phyloP scores from a whole-genome alignment of 2,888 invertebrate species.

The Aphidoletes aphidimyza region DNA sequence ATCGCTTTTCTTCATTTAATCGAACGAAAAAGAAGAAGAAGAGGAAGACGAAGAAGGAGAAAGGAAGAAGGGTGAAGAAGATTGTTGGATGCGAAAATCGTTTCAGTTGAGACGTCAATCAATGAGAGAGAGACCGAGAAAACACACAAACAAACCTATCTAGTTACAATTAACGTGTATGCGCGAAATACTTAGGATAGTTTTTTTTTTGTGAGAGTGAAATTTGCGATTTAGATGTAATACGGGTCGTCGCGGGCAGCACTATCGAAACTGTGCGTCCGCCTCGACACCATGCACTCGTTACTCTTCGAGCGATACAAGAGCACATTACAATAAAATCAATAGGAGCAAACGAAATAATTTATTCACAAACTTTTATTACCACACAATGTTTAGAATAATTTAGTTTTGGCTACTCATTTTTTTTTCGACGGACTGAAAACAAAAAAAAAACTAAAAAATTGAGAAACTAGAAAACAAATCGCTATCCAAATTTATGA shows the following conservation, averaged over 20 bases:
- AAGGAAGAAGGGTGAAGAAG: too few relatives aligned
- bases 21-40: not conserved
- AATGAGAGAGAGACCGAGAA: not conserved
- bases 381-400: not conserved
- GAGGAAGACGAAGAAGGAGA: too few relatives aligned
- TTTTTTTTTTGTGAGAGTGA: too few relatives aligned
- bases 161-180: too few relatives aligned
- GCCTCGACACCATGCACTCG: too few relatives aligned
- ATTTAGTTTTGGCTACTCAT: not conserved
- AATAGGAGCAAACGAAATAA: not conserved
- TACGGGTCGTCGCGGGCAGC: too few relatives aligned
- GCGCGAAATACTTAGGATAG: too few relatives aligned
- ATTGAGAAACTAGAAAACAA: not conserved
- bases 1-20: constrained; percentile 1
- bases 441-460: too few relatives aligned
- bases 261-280: too few relatives aligned
- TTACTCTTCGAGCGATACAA: too few relatives aligned
- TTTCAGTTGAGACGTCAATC: not conserved
- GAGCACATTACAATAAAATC: not conserved
- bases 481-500: not conserved
- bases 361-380: not conserved
- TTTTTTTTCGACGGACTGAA: not conserved
- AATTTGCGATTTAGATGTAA: too few relatives aligned
- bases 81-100: not conserved
- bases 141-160: too few relatives aligned